Base-by-base conservation (phyloP, 2,113 vertebrate genomes). In the Emydura subglobosa region DNA sequence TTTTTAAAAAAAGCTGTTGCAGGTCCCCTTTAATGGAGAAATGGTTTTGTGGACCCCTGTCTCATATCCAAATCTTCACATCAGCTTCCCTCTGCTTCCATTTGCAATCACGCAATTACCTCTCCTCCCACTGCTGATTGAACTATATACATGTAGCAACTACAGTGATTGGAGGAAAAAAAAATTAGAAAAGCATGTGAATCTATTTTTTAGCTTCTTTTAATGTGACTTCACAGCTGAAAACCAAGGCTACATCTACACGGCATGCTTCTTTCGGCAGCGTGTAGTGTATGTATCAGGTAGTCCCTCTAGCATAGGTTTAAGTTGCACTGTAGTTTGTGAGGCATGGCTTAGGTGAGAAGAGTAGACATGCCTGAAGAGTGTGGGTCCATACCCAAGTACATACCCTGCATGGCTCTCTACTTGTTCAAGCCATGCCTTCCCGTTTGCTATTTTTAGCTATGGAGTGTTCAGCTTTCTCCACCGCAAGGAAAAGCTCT, bases 151-250 rank as follows among this genome's bases (percentile, higher is more conserved):
- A 1, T 59, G 9, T 92, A 94, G 88, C 76, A 51, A 80, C 97
- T 95, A 12, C 1, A 94, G 93, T 91, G 96, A 97, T 91, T 97
- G 95, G 95, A 21, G 80, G 92, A 94, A 89, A 94, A 95, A 87
- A 91, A 83, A 79, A 31, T 90, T 92, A 96, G 44, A 68, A 94
- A 96, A 96, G 90, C 95, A 95, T 93, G 79, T 7, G 88, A 96
- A 94, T 95, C 0, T 97, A 96, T 97, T 97, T 97, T 47, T 97
- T 96, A 96, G 96, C 93, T 86, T 49, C 84, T 94, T 82, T 34
- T 68, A 96, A 96, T 16, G 16, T 79, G 79, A 68, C 89, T 88
- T 83, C 83, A 90, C 91, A 34, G 96, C 86, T 97, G 96, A 84
- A 97, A 96, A 90, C 55, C 13, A 53, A 53, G 51, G 16, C 51